phyloP scores from a whole-genome alignment of 2,113 vertebrate genomes.

The Phalacrocorax aristotelis region DNA sequence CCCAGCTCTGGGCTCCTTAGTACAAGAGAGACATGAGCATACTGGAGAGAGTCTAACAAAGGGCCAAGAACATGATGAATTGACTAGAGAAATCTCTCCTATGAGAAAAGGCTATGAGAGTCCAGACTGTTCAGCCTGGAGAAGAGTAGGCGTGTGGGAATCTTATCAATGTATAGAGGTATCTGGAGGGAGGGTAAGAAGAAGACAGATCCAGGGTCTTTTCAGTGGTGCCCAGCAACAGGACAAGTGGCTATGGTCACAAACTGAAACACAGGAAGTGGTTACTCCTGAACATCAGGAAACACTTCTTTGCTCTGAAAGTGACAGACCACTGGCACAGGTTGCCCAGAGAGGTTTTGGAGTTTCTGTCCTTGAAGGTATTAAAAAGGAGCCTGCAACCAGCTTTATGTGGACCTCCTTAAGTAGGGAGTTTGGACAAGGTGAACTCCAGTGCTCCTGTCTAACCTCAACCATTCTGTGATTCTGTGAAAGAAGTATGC shows the following conservation, averaged over 20 bases:
- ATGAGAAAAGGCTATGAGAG: not conserved
- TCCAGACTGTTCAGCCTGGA: not conserved
- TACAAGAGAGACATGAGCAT: not conserved
- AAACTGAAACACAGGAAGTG: not conserved
- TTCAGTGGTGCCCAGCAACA: not conserved
- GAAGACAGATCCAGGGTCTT: not conserved
- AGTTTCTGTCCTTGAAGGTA: not conserved
- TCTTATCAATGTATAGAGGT: not conserved
- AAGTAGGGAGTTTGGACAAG: not conserved
- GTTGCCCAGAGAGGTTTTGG: not conserved
- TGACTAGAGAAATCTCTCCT: not conserved
- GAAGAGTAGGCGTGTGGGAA: not conserved
- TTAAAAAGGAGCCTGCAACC: not conserved
- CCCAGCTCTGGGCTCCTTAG: not conserved
- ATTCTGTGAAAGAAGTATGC: not conserved
- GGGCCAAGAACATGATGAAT: not conserved
- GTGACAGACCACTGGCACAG: not conserved
- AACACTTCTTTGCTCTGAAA: not conserved
- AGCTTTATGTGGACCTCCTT: not conserved
- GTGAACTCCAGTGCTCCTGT: not conserved
- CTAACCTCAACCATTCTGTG: not conserved
- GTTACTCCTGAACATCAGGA: not conserved
- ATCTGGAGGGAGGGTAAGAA: not conserved
- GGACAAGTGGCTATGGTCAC: not conserved
- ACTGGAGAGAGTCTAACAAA: not conserved